phyloP scores from a whole-genome alignment of 2,113 vertebrate genomes.

The Pipa parva region DNA sequence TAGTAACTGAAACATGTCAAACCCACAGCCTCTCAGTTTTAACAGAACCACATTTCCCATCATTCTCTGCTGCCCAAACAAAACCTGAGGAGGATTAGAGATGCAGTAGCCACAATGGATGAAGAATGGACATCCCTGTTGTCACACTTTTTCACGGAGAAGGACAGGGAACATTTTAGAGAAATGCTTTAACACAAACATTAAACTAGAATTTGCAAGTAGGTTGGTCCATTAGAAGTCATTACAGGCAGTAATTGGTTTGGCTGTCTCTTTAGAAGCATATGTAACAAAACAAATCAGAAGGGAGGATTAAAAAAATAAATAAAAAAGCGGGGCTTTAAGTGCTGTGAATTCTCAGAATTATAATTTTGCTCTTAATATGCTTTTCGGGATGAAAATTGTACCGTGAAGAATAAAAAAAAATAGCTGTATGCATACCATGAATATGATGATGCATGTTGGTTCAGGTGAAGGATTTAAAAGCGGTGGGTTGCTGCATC shows the following conservation, averaged over 20 bases:
- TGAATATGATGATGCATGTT: conserved; percentile 6
- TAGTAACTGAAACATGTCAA: too few relatives aligned
- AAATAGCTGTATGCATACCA: conserved; percentile 6
- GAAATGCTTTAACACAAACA: not conserved
- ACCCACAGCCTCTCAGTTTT: too few relatives aligned
- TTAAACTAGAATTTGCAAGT: not conserved
- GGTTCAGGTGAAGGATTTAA: not conserved
- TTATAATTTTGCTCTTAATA: conserved; percentile 10
- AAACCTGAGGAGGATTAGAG: too few relatives aligned
- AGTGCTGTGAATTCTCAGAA: conserved; percentile 22
- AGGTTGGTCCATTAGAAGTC: conserved; percentile 30
- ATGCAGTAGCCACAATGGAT: too few relatives aligned
- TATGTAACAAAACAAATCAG: not conserved
- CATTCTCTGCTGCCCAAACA: too few relatives aligned
- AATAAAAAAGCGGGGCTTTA: conserved; percentile 28
- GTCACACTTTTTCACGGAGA: too few relatives aligned
- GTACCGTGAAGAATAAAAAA: conserved; percentile 20
- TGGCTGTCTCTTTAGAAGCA: not conserved
- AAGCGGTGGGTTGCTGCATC: conserved; percentile 1
- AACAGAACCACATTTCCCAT: too few relatives aligned
- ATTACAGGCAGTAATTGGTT: conserved; percentile 23
- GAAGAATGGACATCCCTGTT: too few relatives aligned
- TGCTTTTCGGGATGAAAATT: conserved; percentile 27
- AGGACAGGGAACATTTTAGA: not conserved
- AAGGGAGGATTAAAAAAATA: not conserved